These are phyloP conservation scores for Brienomyrus brachyistius DNA, from an alignment of 2,113 vertebrate genomes.

Conservation along the genomic window DNA sequence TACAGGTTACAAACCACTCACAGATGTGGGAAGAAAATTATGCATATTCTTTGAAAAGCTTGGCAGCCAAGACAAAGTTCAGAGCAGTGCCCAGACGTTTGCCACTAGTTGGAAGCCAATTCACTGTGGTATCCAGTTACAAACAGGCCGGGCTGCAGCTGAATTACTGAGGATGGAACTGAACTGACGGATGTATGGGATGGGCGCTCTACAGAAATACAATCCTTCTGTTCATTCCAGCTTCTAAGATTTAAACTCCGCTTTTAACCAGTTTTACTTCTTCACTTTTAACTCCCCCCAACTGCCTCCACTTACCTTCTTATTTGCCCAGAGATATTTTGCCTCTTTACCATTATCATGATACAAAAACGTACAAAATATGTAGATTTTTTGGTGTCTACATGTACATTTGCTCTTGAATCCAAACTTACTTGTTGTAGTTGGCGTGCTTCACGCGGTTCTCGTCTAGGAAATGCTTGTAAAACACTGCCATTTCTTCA, in stretches of 20 bases:
- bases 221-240: constrained; percentile 2
- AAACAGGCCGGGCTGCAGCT: neutral
- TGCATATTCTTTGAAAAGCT: neutral
- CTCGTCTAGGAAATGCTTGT: constrained; percentile 81
- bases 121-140: neutral
- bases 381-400: neutral
- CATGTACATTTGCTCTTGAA: neutral
- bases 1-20: neutral
- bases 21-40: neutral
- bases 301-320: neutral
- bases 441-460: constrained; percentile 73
- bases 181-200: neutral
- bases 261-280: neutral
- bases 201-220: neutral
- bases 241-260: neutral
- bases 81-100: neutral
- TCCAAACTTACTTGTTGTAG: constrained; percentile 81
- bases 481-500: constrained; percentile 91
- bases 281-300: neutral
- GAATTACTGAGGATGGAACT: neutral
- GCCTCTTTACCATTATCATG: neutral
- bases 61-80: neutral
- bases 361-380: neutral
- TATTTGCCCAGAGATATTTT: neutral
- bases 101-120: neutral